phyloP scores from a whole-genome alignment of 2,888 invertebrate genomes.

The Ceramica pisi region DNA sequence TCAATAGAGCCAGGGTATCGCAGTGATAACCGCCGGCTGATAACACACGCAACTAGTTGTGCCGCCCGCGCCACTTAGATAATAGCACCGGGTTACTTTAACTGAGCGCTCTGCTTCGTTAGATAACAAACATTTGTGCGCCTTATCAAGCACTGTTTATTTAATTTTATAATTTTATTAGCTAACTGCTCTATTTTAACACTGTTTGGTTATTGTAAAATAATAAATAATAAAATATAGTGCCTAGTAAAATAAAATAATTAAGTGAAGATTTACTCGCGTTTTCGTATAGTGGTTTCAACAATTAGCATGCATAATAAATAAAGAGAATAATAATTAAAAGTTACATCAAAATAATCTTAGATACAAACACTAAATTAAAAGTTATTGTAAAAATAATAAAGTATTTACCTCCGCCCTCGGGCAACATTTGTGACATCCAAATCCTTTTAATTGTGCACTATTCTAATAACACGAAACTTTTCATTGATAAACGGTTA shows the following conservation, averaged over 20 bases:
- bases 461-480: slow-evolving; percentile 67
- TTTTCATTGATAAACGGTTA: slow-evolving; percentile 70
- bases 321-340: background rate
- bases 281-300: background rate
- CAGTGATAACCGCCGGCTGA: slow-evolving; percentile 38
- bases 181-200: slow-evolving; percentile 4
- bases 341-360: background rate
- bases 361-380: background rate
- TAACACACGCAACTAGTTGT: slow-evolving; percentile 4
- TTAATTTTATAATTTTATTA: slow-evolving; percentile 12
- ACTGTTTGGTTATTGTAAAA: background rate
- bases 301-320: background rate
- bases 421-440: slow-evolving; percentile 89
- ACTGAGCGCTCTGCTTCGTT: slow-evolving; percentile 11
- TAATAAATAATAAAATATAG: background rate
- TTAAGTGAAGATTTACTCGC: background rate
- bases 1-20: slow-evolving; percentile 36
- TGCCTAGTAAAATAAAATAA: background rate
- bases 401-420: slow-evolving; percentile 86
- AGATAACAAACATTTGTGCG: slow-evolving; percentile 40
- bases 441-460: slow-evolving; percentile 78
- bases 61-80: slow-evolving; percentile 39
- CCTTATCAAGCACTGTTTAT: slow-evolving; percentile 21
- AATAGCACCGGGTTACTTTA: slow-evolving; percentile 39
- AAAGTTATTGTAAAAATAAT: slow-evolving; percentile 23